Conservation (phyloP, 2,797 vertebrate species). For the Galagoides demidoff region DNA sequence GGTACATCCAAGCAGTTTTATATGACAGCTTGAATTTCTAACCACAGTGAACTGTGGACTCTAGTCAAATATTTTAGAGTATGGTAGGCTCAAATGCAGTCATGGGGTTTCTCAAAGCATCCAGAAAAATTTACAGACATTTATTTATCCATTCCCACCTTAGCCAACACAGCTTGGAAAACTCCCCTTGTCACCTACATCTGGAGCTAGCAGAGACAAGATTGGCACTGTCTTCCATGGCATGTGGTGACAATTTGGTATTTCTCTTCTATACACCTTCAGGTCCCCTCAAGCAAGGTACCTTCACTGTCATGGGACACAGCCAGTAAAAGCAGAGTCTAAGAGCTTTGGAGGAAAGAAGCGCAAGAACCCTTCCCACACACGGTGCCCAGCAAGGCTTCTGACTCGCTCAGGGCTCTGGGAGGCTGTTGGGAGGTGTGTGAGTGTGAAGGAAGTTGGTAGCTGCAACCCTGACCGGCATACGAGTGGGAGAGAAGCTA, state of each 20-base stretch:
- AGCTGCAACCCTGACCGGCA: background rate
- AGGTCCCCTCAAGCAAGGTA: background rate
- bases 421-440: background rate
- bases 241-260: background rate
- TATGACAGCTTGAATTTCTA: background rate
- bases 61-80: background rate
- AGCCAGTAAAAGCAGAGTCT: background rate
- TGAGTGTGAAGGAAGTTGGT: background rate
- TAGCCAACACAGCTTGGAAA: no score
- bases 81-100: background rate
- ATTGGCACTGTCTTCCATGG: background rate
- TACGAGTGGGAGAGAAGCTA: background rate
- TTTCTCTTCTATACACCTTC: background rate
- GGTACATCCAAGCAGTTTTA: no score
- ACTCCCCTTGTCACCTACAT: fast-evolving
- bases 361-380: background rate
- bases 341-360: background rate
- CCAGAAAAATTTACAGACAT: background rate
- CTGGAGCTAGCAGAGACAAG: background rate
- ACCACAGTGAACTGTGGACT: no score
- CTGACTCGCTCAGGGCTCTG: background rate
- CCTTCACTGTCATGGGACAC: background rate
- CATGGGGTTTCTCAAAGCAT: no score
- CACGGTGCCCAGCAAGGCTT: background rate
- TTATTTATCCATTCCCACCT: background rate